Evolutionary conservation across 2,888 invertebrate species (phyloP).

Genomic region (Muscina levida): DNA sequence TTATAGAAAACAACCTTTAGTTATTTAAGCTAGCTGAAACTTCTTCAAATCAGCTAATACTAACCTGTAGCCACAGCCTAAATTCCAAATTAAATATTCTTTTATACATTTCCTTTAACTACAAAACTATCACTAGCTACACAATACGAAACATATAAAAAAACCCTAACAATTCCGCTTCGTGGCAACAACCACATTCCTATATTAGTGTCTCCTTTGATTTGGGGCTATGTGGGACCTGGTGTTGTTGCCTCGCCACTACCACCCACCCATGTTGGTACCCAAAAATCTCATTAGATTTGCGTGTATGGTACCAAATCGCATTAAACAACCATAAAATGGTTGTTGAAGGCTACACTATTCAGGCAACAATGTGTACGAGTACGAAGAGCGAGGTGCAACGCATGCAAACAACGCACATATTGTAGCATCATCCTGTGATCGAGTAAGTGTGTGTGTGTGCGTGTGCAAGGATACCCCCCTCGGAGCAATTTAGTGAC

Average conservation of each 20-base stretch:
- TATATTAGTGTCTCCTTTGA: neutral
- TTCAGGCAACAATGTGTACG: slow-evolving; percentile 23
- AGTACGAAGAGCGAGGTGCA: neutral
- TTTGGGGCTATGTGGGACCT: neutral
- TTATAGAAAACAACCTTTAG: no score
- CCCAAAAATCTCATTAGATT: slow-evolving; percentile 51
- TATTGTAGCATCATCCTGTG: no score
- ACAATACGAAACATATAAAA: no score
- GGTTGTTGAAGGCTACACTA: slow-evolving; percentile 14
- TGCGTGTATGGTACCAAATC: slow-evolving; percentile 52
- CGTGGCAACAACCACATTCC: no score
- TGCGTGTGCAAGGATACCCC: neutral
- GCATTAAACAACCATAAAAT: slow-evolving; percentile 46
- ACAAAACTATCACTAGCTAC: no score
- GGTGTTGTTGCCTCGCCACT: neutral
- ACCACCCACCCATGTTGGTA: neutral
- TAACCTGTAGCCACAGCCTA: no score
- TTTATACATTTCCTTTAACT: no score
- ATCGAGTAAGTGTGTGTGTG: no score
- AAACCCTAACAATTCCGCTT: no score
- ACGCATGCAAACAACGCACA: neutral
- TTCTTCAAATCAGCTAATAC: no score
- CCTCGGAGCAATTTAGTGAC: neutral
- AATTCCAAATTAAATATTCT: no score
- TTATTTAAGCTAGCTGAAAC: no score